Base-by-base conservation (phyloP, 2,888 invertebrate genomes). In the Thereva unica region DNA sequence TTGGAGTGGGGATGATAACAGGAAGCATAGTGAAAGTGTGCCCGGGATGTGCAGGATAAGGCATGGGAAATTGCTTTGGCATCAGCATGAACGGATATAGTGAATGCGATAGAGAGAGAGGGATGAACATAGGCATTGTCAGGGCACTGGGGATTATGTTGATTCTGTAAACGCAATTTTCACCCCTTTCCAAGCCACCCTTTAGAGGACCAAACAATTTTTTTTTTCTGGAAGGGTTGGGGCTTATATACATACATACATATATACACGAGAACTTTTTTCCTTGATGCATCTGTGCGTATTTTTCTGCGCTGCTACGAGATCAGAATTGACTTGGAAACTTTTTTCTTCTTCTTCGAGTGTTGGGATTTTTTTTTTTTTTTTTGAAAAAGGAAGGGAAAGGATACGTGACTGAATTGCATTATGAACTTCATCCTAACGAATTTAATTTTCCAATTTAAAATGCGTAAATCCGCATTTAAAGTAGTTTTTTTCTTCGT, bases 91-190 rank as follows among this genome's bases (percentile, higher is more conserved):
- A 23, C 23, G 23, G 23, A 23, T 23, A 23, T 23, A 61, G 9
- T 34, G 50, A 50, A 50, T 61, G 50, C 50, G 61, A 23, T 50
- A 41, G 41, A 61, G 42, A 64, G 53, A 64, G 64, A 64, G 23
- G 23, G 52, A 64, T 53, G 53, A 44, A 53, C 35, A 53, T 50
- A 23, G 5, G 57, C 9, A 5, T 2, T 50, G 38, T 34, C 53
- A 37, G 47, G 38, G 49, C 37, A 54, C 64, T 64, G 23, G 47
- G 55, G 64, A 64, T 64, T 64, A 64, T 64, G 64, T 64, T 64
- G 64, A 64, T 64, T 64, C 45, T 45, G 64, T 54, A 55, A 64
- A 64, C 64, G 55, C 64, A 64, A 64, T 64, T 64, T 64, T 64
- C 64, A 64, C 55, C 55, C 53, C 64, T 64, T 64, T 64, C 64